Base-by-base conservation (phyloP, 2,113 vertebrate species). In the Sardina pilchardus region DNA sequence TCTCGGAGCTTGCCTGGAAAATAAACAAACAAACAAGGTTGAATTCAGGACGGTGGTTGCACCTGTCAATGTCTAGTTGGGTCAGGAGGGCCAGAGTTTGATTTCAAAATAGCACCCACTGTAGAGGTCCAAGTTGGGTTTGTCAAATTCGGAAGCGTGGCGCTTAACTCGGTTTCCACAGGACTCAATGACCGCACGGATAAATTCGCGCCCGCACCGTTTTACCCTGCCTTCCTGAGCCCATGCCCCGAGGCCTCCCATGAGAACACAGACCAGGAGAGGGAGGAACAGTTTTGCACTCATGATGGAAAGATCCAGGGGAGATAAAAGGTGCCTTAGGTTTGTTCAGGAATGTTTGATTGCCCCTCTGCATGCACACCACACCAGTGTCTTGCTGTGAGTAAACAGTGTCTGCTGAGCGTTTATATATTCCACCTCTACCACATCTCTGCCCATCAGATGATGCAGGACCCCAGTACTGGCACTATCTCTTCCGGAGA, bases 131-230 rank as follows among this genome's bases (percentile, higher is more conserved):
- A 75, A 2, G 19, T 87, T 87, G 45, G 82, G 85, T 39, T 87
- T 89, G 6, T 78, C 88, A 4, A 45, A 3, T 34, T 93, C 90
- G 1, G n/a, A 36, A 7, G 89, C 47, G 47, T 89, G 92, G 3
- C 92, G 94, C 81, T 89, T 92, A 26, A 93, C 85, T 30, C 89
- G 75, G 85, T 92, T 95, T 4, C 96, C 93, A 24, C 94, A 95
- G 0, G 93, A 92, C 0, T 91, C 92, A 63, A 96, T 92, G 0
- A 94, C 92, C 86, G 92, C 90, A 16, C 92, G 90, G 85, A 95
- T 93, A 85, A 95, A 93, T 16, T 94, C 94, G 7, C 94, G 89
- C 6, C 95, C 94, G 30, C 94, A 95, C 47, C 94, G 93, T 89
- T 93, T 94, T 67, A 94, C 89, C 83, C 91, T 89, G 3, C 12